phyloP scores from a whole-genome alignment of 2,113 vertebrate genomes.

The Nymphicus hollandicus region DNA sequence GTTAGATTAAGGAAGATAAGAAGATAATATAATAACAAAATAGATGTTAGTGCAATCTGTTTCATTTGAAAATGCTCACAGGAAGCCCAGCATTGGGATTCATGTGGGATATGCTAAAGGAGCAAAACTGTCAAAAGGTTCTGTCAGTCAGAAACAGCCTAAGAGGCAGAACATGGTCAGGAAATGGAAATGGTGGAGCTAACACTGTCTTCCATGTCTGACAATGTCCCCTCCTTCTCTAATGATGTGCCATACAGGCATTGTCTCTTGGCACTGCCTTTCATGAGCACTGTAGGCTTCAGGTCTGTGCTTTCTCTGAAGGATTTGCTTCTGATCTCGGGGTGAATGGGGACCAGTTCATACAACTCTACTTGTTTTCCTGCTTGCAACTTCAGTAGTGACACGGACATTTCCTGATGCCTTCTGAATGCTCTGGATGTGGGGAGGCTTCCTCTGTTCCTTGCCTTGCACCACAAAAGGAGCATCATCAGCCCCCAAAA shows the following conservation, averaged over 20 bases:
- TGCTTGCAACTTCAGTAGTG: neutral
- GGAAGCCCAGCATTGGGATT: neutral
- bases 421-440: neutral
- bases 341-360: fast-evolving
- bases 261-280: neutral
- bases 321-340: neutral
- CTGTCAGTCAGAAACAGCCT: neutral
- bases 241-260: fast-evolving
- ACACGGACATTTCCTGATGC: neutral
- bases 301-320: neutral
- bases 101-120: neutral
- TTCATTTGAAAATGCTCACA: neutral
- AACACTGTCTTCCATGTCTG: fast-evolving
- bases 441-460: neutral
- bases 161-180: neutral
- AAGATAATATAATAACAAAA: neutral
- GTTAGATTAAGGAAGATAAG: neutral
- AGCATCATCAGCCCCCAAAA: neutral
- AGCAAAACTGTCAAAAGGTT: neutral
- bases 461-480: fast-evolving
- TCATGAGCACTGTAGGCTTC: neutral
- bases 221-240: neutral
- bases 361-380: neutral
- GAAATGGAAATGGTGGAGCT: neutral
- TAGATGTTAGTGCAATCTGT: neutral